phyloP scores from a whole-genome alignment of 2,113 vertebrate genomes.

The Oenanthe melanoleuca region DNA sequence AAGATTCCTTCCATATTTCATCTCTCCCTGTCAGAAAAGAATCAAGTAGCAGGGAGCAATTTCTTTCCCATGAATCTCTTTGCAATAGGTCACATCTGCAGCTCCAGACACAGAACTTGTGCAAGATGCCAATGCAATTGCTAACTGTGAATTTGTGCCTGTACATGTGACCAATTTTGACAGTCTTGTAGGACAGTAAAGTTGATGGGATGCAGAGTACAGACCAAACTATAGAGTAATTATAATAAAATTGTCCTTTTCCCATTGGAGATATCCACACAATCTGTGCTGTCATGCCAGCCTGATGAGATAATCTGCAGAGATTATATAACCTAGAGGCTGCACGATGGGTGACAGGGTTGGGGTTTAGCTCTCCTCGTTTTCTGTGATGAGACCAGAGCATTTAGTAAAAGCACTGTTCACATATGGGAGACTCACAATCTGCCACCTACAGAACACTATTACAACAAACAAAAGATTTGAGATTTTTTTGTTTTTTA shows the following conservation, averaged over 20 bases:
- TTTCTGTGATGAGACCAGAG: not conserved
- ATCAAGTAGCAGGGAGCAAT: not conserved
- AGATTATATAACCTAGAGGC: not conserved
- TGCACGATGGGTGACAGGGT: not conserved
- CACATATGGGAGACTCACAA: not conserved
- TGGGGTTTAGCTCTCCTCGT: not conserved
- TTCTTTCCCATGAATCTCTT: not conserved
- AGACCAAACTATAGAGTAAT: not conserved
- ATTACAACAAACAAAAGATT: not conserved
- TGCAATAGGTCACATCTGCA: not conserved
- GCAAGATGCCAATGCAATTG: not conserved
- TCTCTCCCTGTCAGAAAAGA: not conserved
- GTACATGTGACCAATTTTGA: not conserved
- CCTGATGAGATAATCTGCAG: not conserved
- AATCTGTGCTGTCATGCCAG: not conserved
- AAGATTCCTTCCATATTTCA: not conserved
- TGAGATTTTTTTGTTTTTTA: accelerated
- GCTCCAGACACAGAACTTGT: not conserved
- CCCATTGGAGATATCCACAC: not conserved
- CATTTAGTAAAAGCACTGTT: not conserved
- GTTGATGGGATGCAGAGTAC: accelerated
- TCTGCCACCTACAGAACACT: not conserved
- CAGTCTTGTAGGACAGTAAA: not conserved
- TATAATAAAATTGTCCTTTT: not conserved
- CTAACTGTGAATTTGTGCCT: not conserved